phyloP scores from a whole-genome alignment of 1,140 invertebrate species.

The Delia radicum region DNA sequence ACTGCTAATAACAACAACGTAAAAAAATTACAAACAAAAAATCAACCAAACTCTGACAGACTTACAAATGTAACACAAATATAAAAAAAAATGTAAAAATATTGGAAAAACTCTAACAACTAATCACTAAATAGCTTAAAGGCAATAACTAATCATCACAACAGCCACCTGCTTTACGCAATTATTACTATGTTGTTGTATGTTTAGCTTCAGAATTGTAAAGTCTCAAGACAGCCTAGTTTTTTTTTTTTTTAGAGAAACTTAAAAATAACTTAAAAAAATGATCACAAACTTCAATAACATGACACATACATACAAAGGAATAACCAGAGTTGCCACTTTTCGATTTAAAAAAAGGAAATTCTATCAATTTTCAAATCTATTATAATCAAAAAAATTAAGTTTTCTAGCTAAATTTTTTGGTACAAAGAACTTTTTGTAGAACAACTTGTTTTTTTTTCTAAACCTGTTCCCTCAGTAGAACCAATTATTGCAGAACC shows the following conservation, averaged over 20 bases:
- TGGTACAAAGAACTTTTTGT: no score
- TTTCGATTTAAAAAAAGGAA: no score
- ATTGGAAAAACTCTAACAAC: slow-evolving; percentile 3
- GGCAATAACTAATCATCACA: slow-evolving; percentile 20
- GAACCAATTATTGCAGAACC: no score
- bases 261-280: background rate
- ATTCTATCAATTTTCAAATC: no score
- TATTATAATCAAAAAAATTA: no score
- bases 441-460: no score
- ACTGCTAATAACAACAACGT: background rate
- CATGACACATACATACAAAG: background rate
- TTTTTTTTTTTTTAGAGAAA: background rate
- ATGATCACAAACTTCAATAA: background rate
- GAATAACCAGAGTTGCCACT: no score
- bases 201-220: background rate
- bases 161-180: slow-evolving; percentile 23
- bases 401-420: no score
- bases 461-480: no score
- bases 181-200: background rate
- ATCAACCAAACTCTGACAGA: background rate
- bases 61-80: background rate
- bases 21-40: background rate
- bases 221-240: background rate
- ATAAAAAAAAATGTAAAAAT: background rate
- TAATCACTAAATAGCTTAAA: slow-evolving; percentile 11